phyloP scores from a whole-genome alignment of 2,113 vertebrate species.

The Cettia cetti region DNA sequence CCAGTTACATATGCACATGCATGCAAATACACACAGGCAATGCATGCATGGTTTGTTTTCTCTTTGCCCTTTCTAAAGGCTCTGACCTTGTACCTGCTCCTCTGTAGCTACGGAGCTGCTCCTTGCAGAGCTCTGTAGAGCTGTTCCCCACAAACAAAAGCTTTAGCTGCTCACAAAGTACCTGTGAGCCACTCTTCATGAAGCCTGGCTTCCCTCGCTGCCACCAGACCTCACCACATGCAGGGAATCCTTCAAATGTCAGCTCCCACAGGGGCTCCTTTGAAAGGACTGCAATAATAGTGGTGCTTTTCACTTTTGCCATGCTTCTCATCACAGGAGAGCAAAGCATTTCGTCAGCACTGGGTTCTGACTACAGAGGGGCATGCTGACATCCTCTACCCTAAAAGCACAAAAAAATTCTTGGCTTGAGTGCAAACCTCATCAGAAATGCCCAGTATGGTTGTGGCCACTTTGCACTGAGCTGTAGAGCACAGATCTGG shows the following conservation, averaged over 20 bases:
- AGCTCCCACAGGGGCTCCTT: background rate
- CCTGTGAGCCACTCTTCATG: background rate
- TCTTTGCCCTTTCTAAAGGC: background rate
- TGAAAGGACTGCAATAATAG: background rate
- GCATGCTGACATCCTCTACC: background rate
- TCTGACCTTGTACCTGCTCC: slow-evolving; percentile 31
- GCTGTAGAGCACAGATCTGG: background rate
- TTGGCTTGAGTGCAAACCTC: background rate
- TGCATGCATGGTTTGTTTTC: background rate
- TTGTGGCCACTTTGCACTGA: background rate
- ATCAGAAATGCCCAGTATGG: accelerated
- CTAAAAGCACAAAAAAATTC: background rate
- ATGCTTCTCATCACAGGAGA: background rate
- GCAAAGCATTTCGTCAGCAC: background rate
- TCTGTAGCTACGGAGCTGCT: background rate
- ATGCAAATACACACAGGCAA: background rate
- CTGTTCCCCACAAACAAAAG: background rate
- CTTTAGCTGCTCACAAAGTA: background rate
- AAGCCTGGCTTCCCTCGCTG: background rate
- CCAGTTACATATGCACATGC: background rate
- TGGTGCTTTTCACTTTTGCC: background rate
- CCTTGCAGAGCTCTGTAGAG: background rate
- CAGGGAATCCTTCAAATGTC: background rate
- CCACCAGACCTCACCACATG: background rate
- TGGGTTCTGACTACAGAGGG: background rate